Evolutionary conservation across 2,797 vertebrate genomes (phyloP).

Genomic region (Sebastes melanostomus): DNA sequence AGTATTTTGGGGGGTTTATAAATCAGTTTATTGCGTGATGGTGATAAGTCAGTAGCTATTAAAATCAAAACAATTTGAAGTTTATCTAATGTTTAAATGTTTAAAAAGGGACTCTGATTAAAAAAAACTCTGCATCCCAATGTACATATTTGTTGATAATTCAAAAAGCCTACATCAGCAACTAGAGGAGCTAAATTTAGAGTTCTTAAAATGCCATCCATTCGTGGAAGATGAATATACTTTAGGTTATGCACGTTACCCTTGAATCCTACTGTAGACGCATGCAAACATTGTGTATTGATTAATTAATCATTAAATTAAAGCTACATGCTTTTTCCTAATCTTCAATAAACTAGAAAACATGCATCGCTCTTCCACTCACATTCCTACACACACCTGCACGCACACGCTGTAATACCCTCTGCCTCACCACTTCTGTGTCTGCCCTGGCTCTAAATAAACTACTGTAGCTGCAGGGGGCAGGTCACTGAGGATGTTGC

Average conservation of each 20-base stretch:
- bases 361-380: background rate
- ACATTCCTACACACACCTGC: constrained; percentile 19
- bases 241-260: background rate
- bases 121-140: background rate
- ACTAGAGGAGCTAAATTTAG: background rate
- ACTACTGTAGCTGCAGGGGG: constrained; percentile 58
- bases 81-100: background rate
- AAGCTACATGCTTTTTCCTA: background rate
- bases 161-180: background rate
- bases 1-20: background rate
- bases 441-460: constrained; percentile 44
- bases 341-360: background rate
- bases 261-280: background rate
- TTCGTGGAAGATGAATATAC: background rate
- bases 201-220: background rate
- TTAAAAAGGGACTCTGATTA: background rate
- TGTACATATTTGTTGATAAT: background rate
- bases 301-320: background rate
- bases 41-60: background rate
- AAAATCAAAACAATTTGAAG: background rate
- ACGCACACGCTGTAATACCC: background rate
- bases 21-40: background rate
- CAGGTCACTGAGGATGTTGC: constrained; percentile 76
- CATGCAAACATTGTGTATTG: background rate
- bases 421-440: constrained; percentile 27